Conservation (phyloP, 2,113 vertebrate genomes). For the Chaetops frenatus region DNA sequence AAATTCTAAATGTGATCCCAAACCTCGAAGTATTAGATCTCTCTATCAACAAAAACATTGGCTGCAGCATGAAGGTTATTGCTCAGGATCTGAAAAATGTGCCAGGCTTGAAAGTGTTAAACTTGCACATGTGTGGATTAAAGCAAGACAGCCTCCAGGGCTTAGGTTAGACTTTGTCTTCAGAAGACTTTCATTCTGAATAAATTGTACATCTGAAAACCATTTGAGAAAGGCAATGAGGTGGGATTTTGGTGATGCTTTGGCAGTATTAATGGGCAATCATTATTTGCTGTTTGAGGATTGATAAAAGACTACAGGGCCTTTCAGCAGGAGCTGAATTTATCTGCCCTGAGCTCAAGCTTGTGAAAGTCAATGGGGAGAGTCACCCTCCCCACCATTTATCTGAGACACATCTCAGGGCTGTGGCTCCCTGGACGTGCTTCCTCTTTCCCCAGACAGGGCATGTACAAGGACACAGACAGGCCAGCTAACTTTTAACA, state of each 20-base stretch:
- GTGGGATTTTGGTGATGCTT: conserved; percentile 30
- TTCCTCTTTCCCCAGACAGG: not conserved
- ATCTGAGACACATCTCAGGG: not conserved
- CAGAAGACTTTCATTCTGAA: conserved; percentile 15
- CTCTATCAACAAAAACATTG: conserved; percentile 79
- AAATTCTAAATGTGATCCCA: conserved; percentile 57
- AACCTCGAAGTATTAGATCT: conserved; percentile 79
- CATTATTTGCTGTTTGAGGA: not conserved
- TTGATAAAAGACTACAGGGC: conserved; percentile 16
- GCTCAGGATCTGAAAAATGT: conserved; percentile 68
- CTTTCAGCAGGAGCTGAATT: not conserved
- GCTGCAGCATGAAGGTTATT: conserved; percentile 65
- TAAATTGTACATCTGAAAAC: conserved; percentile 42
- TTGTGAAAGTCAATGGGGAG: not conserved
- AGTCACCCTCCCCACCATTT: conserved; percentile 3
- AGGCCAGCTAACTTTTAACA: not conserved
- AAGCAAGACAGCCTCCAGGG: conserved; percentile 59
- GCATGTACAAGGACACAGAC: not conserved
- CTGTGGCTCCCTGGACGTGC: not conserved
- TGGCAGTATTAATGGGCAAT: conserved; percentile 16
- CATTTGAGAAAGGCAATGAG: conserved; percentile 35
- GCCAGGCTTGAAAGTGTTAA: conserved; percentile 70
- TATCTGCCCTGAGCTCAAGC: not conserved
- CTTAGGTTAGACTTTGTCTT: conserved; percentile 73
- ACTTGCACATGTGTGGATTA: conserved; percentile 81